phyloP scores from a whole-genome alignment of 1,140 invertebrate genomes.

The Bombus fervidus region DNA sequence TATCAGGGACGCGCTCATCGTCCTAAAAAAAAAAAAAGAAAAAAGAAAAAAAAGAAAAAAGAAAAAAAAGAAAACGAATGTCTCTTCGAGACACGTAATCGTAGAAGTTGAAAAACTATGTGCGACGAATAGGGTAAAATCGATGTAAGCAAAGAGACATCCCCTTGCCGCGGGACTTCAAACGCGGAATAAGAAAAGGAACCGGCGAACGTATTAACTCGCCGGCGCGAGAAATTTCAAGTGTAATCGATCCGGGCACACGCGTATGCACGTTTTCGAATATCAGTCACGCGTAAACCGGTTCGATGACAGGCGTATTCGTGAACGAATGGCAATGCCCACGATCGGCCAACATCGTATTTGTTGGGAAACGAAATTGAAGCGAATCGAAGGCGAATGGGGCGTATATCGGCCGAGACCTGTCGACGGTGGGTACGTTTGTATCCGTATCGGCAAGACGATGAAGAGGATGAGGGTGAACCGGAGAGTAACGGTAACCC shows the following conservation, averaged over 20 bases:
- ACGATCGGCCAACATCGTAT: not conserved
- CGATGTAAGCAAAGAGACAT: too few species aligned
- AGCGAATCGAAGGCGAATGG: not conserved
- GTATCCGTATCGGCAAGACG: slow-evolving; percentile 63
- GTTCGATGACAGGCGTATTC: not conserved
- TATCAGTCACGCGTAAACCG: not conserved
- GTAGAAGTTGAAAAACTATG: too few species aligned
- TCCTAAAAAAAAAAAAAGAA: too few species aligned
- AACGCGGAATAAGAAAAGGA: too few species aligned
- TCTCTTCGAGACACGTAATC: too few species aligned
- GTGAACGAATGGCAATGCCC: not conserved
- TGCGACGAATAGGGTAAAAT: too few species aligned
- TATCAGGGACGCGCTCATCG: too few species aligned
- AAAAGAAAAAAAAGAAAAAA: too few species aligned
- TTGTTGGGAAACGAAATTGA: not conserved
- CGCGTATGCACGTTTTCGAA: not conserved
- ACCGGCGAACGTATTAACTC: too few species aligned
- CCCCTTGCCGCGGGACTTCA: fast-evolving
- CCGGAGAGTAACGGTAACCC: slow-evolving; percentile 63
- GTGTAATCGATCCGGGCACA: not conserved
- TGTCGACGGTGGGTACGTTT: slow-evolving; percentile 15
- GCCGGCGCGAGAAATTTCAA: not conserved
- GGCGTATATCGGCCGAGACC: not conserved
- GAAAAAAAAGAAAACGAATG: too few species aligned
- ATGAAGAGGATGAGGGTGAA: slow-evolving; percentile 59